Conservation (phyloP, 2,888 invertebrate species). For the Hetaerina titia region DNA sequence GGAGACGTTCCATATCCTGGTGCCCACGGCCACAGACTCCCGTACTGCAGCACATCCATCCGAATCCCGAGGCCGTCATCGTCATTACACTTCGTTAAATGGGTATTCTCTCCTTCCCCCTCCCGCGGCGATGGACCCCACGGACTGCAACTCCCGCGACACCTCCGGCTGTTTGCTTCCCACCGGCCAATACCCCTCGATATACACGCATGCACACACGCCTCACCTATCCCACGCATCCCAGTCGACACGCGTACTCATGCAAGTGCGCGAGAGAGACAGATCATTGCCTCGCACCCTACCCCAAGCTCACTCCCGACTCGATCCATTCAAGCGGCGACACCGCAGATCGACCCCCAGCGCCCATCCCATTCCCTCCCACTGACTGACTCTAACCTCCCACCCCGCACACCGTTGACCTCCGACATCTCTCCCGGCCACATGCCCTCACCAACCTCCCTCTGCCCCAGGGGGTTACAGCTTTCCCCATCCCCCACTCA, state of each 20-base stretch:
- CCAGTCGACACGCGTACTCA: background rate
- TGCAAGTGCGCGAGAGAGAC: background rate
- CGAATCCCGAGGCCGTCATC: background rate
- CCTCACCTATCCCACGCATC: background rate
- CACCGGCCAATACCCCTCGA: background rate
- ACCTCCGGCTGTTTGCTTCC: slow-evolving; percentile 27
- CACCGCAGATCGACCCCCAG: background rate
- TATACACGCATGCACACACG: background rate
- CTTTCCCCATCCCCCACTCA: background rate
- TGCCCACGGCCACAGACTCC: background rate
- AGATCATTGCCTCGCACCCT: background rate
- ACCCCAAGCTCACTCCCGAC: background rate
- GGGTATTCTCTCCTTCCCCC: background rate
- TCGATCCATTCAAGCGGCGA: background rate
- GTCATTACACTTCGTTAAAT: too few species aligned
- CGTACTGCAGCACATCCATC: background rate
- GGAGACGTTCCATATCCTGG: background rate
- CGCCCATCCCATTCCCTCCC: background rate
- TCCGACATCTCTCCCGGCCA: background rate
- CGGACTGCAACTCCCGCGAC: background rate
- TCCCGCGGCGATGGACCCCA: background rate
- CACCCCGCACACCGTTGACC: background rate
- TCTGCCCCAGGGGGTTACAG: background rate
- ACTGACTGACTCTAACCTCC: background rate
- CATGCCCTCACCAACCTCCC: background rate